These are phyloP conservation scores for Acleris holmiana DNA, from an alignment of 2,888 invertebrate genomes.

Conservation along the genomic window DNA sequence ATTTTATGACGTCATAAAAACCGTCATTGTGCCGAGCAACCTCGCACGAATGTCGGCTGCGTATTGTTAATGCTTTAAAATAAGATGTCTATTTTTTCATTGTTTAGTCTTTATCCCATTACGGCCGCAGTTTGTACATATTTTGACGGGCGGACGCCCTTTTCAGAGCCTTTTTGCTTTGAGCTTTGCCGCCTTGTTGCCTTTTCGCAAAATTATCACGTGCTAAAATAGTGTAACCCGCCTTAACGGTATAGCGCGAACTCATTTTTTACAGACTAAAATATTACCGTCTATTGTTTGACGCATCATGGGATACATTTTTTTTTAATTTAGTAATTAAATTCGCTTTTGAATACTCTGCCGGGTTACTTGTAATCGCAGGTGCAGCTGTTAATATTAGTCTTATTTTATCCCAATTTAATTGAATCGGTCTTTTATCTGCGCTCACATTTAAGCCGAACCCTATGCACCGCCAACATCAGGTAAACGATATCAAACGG, in stretches of 20 bases:
- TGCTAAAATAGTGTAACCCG: conserved; percentile 53
- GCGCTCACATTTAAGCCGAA: conserved; percentile 27
- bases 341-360: neutral
- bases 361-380: conserved; percentile 8
- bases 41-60: conserved; percentile 70
- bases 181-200: conserved; percentile 59
- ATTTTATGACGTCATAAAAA: conserved; percentile 76
- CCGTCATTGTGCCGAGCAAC: conserved; percentile 68
- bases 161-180: conserved; percentile 60
- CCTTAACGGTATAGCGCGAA: conserved; percentile 18
- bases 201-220: conserved; percentile 70
- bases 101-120: conserved; percentile 66
- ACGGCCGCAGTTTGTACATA: conserved; percentile 77
- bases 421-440: conserved; percentile 29
- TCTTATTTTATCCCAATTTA: conserved; percentile 16
- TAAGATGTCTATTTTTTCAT: conserved; percentile 81
- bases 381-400: conserved; percentile 18
- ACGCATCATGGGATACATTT: neutral
- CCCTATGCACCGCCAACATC: conserved; percentile 44
- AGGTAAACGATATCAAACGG: conserved; percentile 61
- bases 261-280: neutral
- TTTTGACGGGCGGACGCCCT: conserved; percentile 73
- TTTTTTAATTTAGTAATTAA: conserved; percentile 1
- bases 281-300: no score
- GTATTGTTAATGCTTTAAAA: conserved; percentile 78